Evolutionary conservation across 2,113 vertebrate species (phyloP).

Genomic region (Clinocottus analis): DNA sequence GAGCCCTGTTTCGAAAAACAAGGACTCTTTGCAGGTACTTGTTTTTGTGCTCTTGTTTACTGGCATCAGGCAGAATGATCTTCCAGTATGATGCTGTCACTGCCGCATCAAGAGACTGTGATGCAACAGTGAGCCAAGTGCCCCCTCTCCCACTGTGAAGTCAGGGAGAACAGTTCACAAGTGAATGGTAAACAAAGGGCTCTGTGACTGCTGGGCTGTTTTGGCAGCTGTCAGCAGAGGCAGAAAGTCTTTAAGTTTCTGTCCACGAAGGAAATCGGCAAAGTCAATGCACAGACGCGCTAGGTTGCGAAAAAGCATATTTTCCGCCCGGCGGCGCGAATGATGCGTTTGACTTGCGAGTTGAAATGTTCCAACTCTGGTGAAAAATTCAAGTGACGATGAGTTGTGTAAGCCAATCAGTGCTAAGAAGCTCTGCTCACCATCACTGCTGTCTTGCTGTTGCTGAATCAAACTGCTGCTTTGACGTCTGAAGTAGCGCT

Average conservation of each 20-base stretch:
- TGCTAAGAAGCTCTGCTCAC: no score
- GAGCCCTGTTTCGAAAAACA: background rate
- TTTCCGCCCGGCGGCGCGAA: no score
- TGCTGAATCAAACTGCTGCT: no score
- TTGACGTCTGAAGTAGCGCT: no score
- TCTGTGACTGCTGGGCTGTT: background rate
- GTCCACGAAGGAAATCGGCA: background rate
- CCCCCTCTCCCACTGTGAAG: constrained; percentile 6
- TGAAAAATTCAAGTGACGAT: no score
- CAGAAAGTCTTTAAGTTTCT: background rate
- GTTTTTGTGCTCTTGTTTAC: background rate
- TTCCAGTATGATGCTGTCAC: constrained; percentile 21
- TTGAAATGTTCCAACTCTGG: no score
- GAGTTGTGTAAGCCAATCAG: no score
- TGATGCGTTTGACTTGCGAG: no score
- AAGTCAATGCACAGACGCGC: no score
- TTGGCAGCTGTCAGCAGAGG: constrained; percentile 16
- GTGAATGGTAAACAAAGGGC: constrained; percentile 1
- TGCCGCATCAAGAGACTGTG: constrained; percentile 35
- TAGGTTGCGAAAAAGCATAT: no score
- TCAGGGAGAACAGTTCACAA: background rate
- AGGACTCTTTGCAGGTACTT: background rate
- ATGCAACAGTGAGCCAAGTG: constrained; percentile 40
- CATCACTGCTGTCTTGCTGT: no score
- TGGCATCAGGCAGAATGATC: background rate